A percentile compares a stretch with the other conserved stretches of the same genome.
Conservation (phyloP, 2,113 vertebrate species). For the Gracilinanus agilis region DNA sequence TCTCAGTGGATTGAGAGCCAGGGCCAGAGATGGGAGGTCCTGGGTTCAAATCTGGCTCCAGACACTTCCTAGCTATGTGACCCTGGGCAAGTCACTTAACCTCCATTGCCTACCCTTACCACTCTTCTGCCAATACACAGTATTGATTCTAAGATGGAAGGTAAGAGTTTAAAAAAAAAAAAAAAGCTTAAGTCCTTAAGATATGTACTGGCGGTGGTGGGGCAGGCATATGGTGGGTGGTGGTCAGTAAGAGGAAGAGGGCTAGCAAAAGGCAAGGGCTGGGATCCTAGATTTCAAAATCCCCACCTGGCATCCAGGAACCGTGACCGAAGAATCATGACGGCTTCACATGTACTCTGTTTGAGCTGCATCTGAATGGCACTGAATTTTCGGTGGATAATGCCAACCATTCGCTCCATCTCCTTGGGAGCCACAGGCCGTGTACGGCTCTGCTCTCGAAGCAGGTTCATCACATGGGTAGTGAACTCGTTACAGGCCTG, state of each 20-base stretch:
- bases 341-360: conserved; percentile 94
- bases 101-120: too few species aligned
- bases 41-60: too few species aligned
- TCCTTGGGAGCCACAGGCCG: conserved; percentile 93
- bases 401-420: conserved; percentile 95
- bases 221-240: background rate
- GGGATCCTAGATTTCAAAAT: background rate
- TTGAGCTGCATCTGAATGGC: conserved; percentile 94
- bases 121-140: too few species aligned
- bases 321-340: conserved; percentile 94
- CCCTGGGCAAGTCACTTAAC: too few species aligned
- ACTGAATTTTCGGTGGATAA: conserved; percentile 95
- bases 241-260: background rate
- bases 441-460: conserved; percentile 93
- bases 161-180: too few species aligned
- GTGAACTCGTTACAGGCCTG: conserved; percentile 95
- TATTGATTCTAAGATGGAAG: too few species aligned
- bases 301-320: conserved; percentile 92
- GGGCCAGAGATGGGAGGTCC: too few species aligned
- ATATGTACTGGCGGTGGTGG: background rate
- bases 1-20: too few species aligned
- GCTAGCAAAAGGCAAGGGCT: background rate
- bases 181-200: conserved; percentile 24
- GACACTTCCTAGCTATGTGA: too few species aligned
- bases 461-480: conserved; percentile 95